Base-by-base conservation (phyloP, 2,888 invertebrate species). In the Callyntrura sp. region DNA sequence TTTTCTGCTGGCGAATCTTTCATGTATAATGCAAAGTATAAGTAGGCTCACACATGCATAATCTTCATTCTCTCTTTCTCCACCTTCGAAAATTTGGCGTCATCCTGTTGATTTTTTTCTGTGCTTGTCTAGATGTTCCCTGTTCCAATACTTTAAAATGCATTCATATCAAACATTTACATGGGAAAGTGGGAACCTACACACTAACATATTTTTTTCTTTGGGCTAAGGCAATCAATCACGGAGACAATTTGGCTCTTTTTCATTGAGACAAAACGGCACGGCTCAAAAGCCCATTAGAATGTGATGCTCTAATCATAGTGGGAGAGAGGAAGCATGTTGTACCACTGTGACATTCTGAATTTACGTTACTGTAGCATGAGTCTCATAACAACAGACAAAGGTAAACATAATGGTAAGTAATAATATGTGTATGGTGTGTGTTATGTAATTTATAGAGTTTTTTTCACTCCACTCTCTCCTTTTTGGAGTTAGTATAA, bases 241-340 rank as follows among this genome's bases (percentile, higher is more conserved):
- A 88, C 84, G 68, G 68, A 55, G 88, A 88, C 88, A 88, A 88
- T 88, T 88, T 84, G 88, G 88, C 88, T 88, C 84, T 78, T 88
- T 84, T 83, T 88, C 88, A 65, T 78, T 83, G 82, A 82, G 87
- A 88, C 88, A 88, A 88, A 82, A 88, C 88, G 76, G 76, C 88
- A 62, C 82, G 70, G 23, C 82, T 82, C 55, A 60, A 73, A 82
- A 81, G 68, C 45, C 81, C 87, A 81, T 87, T 87, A 81, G 81
- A 87, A 62, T 87, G 73, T 73, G 73, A 82, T 82, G 60, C 60
- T 51, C 14, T 76, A 79, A 79, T 79, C 79, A 62, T 60, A 35
- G 35, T 35, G 35, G 35, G 35, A 35, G 35, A 35, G 35, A 62
- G 43, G 4, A 23, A 62, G 79, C 43, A 81, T 60, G 43, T 45